Base-by-base conservation (phyloP, 2,888 invertebrate genomes). In the Leptinotarsa juncta region DNA sequence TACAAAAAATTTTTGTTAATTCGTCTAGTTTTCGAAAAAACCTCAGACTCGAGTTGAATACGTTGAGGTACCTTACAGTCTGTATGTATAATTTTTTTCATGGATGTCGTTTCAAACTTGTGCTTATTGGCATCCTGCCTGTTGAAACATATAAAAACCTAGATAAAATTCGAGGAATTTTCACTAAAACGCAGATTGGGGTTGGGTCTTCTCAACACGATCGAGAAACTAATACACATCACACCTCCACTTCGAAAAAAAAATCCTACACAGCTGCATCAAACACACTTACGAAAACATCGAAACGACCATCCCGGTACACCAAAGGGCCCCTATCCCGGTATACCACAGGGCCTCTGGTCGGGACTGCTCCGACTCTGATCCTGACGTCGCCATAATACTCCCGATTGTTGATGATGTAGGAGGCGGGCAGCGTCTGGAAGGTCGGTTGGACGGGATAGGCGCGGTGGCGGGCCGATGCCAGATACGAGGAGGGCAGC, bases 401-500 rank as follows among this genome's bases (percentile, higher is more conserved):
- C 62, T 80, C 78, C 75, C 18, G 26, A 12, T 57, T 50, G 51
- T 67, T 67, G 26, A 82, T 77, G 51, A 83, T 80, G 77, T 84
- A 84, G 32, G 86, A 85, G 51, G 87, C 86, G 66, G 87, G 87
- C 72, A 86, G 77, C 26, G 87, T 87, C 71, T 84, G 83, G 67
- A 53, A 73, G 15, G 65, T 66, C 51, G 67, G 71, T 66, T 50
- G 74, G 26, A 48, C 20, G 74, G 70, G 74, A 72, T 67, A 72
- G 81, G 74, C 75, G 72, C 49, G 76, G 70, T 74, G 66, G 71
- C 67, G 76, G 65, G 67, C 72, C 66, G 67, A 26, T 15, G 74
- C 26, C 66, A 71, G 67, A 66, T 72, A 74, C 51, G 70, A 70
- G 73, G 85, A 78, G 67, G 86, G 87, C 78, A 86, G 79, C 62